Evolutionary conservation across 2,888 invertebrate genomes (phyloP).

Genomic region (Cepaea hortensis): DNA sequence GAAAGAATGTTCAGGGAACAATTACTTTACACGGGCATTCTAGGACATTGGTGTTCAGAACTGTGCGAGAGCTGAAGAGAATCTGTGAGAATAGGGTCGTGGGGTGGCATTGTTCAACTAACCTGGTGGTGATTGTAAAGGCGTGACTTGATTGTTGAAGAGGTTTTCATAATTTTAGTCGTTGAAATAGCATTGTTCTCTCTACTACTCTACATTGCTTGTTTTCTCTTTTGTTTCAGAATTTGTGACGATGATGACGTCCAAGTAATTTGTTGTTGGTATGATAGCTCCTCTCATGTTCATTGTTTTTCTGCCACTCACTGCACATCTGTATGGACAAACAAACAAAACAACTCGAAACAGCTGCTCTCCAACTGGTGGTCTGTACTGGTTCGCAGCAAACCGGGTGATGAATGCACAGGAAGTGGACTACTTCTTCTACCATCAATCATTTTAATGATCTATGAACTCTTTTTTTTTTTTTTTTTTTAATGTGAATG

Average conservation of each 20-base stretch:
- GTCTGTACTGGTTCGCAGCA: constrained; percentile 38
- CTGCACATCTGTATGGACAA: constrained; percentile 40
- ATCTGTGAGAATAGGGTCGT: too few species aligned
- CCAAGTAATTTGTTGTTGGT: constrained; percentile 58
- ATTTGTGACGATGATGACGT: constrained; percentile 71
- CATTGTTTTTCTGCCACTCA: constrained; percentile 45
- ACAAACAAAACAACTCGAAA: constrained; percentile 43
- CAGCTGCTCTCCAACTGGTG: constrained; percentile 46
- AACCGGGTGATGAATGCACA: neutral
- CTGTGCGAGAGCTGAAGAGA: too few species aligned
- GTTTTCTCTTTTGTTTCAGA: constrained; percentile 60
- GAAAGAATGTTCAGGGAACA: too few species aligned
- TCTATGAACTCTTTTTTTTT: neutral
- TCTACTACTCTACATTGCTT: neutral
- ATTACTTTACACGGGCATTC: too few species aligned
- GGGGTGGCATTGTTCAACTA: too few species aligned
- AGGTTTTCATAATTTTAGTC: too few species aligned
- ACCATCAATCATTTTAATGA: constrained; percentile 18
- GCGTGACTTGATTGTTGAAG: too few species aligned
- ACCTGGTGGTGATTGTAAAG: neutral
- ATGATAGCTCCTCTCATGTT: constrained; percentile 36
- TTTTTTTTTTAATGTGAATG: neutral
- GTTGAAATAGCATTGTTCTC: too few species aligned
- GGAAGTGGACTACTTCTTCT: constrained; percentile 24
- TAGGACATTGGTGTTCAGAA: too few species aligned